These are phyloP conservation scores for Auanema freiburgensis DNA, from an alignment of 2,888 invertebrate species.

Conservation along the genomic window DNA sequence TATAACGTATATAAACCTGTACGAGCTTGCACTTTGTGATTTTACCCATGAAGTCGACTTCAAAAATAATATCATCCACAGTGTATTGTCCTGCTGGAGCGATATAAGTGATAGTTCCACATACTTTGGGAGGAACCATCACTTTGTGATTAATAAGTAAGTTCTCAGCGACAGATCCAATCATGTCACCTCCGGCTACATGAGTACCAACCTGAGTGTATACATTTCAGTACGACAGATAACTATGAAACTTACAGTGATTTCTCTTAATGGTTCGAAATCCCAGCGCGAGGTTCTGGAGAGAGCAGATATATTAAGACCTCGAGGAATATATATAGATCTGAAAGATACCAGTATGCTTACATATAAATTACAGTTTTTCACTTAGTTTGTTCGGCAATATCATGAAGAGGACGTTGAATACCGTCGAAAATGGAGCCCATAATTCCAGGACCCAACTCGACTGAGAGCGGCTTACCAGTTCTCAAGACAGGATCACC, in stretches of 20 bases:
- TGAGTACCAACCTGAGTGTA: background rate
- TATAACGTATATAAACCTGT: conserved; percentile 70
- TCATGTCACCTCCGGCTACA: conserved; percentile 74
- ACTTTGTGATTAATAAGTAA: conserved; percentile 94
- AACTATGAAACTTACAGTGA: conserved; percentile 87
- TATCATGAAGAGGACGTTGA: conserved; percentile 93
- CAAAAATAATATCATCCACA: conserved; percentile 83
- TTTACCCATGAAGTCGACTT: conserved; percentile 97
- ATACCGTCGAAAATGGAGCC: conserved; percentile 99
- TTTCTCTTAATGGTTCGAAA: conserved; percentile 74
- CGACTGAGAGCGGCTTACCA: conserved; percentile 96
- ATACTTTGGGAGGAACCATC: conserved; percentile 87
- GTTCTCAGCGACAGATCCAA: conserved; percentile 93
- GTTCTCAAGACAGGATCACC: conserved; percentile 98
- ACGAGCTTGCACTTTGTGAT: conserved; percentile 88
- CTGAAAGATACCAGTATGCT: too few species aligned
- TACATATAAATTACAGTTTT: too few species aligned
- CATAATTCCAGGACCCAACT: conserved; percentile 98
- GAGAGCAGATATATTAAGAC: conserved; percentile 69
- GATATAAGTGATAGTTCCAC: conserved; percentile 92
- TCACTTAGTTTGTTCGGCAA: conserved; percentile 80
- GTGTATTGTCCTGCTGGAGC: conserved; percentile 91
- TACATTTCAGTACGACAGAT: conserved; percentile 65
- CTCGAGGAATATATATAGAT: conserved; percentile 19
- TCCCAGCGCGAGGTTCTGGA: conserved; percentile 84